Conservation (phyloP, 1,140 invertebrate genomes). For the Mylabris phalerata region DNA sequence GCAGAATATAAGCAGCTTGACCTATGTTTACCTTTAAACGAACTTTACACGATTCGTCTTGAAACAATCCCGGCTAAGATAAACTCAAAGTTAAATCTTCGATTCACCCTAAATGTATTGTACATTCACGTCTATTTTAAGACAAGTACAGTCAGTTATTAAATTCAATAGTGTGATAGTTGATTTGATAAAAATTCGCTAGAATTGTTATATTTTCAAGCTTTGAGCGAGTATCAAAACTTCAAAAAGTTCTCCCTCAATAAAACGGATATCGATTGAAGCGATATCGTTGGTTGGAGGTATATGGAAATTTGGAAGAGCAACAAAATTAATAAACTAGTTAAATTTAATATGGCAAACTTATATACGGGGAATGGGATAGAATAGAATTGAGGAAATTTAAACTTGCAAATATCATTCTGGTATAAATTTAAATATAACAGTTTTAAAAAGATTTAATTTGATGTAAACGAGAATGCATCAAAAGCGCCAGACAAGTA, state of each 20-base stretch:
- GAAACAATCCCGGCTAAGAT: conserved; percentile 26
- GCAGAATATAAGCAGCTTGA: conserved; percentile 18
- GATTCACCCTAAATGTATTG: conserved; percentile 9
- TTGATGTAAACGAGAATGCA: too few relatives aligned
- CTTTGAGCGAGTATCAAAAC: conserved; percentile 23
- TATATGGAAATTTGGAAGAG: too few relatives aligned
- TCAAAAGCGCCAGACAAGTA: too few relatives aligned
- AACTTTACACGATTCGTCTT: conserved; percentile 23
- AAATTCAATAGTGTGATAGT: too few relatives aligned
- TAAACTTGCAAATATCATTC: too few relatives aligned
- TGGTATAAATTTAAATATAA: too few relatives aligned
- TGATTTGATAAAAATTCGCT: not conserved
- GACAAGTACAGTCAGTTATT: not conserved
- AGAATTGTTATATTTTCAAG: conserved; percentile 2
- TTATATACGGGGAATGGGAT: too few relatives aligned
- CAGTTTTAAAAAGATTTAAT: too few relatives aligned
- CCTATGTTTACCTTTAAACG: conserved; percentile 24
- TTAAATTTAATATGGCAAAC: too few relatives aligned
- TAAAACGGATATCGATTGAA: conserved; percentile 25
- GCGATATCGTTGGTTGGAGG: not conserved
- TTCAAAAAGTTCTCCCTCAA: conserved; percentile 24
- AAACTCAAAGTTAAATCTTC: conserved; percentile 22
- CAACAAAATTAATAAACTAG: too few relatives aligned
- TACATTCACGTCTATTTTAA: not conserved
- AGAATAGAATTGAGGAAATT: too few relatives aligned